phyloP scores from a whole-genome alignment of 2,113 vertebrate species.

The Elanus axillaris region DNA sequence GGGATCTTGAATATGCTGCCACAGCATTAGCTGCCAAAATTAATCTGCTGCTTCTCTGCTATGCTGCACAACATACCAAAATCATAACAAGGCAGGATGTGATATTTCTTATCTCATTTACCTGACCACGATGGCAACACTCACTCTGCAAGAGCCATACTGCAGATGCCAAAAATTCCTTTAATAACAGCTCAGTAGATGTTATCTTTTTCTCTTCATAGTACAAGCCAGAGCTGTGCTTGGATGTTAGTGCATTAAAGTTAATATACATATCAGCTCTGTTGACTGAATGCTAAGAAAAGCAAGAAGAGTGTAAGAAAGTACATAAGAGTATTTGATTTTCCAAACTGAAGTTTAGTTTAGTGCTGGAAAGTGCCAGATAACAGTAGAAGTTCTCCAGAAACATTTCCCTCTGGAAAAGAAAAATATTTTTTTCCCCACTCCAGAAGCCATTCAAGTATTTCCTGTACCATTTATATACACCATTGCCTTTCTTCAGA shows the following conservation, averaged over 20 bases:
- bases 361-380: background rate
- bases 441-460: background rate
- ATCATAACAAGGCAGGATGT: background rate
- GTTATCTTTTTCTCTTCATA: background rate
- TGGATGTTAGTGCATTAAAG: background rate
- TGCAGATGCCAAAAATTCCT: background rate
- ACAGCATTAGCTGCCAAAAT: background rate
- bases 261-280: background rate
- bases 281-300: too few species aligned
- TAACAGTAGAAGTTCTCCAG: background rate
- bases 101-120: background rate
- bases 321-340: background rate
- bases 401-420: background rate
- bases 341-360: background rate
- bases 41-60: background rate
- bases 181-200: background rate
- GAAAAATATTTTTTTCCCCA: background rate
- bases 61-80: background rate
- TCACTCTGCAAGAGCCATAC: background rate
- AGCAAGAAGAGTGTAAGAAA: background rate
- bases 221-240: background rate
- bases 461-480: background rate
- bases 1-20: background rate
- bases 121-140: background rate
- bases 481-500: background rate